These are phyloP conservation scores for Thereuonema tuberculata DNA, from an alignment of 1,140 invertebrate species.

Conservation along the genomic window DNA sequence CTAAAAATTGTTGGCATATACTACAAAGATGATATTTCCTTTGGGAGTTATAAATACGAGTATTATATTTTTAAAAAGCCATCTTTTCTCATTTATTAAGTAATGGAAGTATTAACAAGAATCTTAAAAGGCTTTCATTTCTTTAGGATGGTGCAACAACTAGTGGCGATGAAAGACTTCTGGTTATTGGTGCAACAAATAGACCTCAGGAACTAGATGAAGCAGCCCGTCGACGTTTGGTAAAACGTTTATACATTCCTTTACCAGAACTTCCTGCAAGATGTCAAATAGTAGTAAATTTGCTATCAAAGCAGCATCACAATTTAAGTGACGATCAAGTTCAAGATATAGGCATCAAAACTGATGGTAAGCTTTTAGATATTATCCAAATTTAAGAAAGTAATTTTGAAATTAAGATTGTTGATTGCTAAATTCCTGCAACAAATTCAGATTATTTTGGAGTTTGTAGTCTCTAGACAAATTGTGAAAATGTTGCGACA, in stretches of 20 bases:
- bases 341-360: constrained; percentile 44
- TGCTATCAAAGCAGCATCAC: constrained; percentile 57
- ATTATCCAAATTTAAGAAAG: no score
- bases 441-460: no score
- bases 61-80: no score
- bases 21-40: no score
- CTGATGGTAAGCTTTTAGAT: constrained; percentile 47
- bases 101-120: background rate
- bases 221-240: constrained; percentile 69
- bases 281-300: constrained; percentile 56
- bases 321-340: constrained; percentile 46
- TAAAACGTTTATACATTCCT: constrained; percentile 77
- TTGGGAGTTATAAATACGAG: no score
- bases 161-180: constrained; percentile 58
- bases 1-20: no score
- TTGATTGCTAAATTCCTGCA: no score
- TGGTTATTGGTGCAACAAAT: constrained; percentile 85
- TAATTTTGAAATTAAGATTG: no score
- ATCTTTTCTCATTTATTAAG: no score
- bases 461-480: no score
- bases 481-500: no score
- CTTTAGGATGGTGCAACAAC: constrained; percentile 56
- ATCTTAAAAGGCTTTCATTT: background rate
- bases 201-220: constrained; percentile 91
- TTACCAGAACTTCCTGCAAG: constrained; percentile 66